Base-by-base conservation (phyloP, 2,888 invertebrate genomes). In the Amphimallon solstitiale region DNA sequence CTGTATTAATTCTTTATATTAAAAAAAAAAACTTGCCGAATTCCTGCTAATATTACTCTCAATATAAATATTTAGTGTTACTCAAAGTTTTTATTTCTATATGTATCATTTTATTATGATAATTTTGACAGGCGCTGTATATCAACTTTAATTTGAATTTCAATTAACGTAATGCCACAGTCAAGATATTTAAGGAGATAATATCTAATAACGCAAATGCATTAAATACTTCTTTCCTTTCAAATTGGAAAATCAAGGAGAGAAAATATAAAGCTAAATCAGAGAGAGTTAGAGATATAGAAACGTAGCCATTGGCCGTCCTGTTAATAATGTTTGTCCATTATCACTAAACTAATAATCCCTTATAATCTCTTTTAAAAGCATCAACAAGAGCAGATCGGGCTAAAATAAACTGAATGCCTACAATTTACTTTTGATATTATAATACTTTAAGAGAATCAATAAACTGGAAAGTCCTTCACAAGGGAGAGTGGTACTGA, bases 291-390 rank as follows among this genome's bases (percentile, higher is more conserved):
- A 1, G 7, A 19, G 46, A 46, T 46, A 2, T 45, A 17, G 15
- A 17, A 45, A 2, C 2, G 3, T 3, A 14, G 9, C 15, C 45
- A 9, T 45, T 17, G 45, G 9, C 45, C 45, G 5, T 5, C 2
- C 17, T 7, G 2, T 46, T 46, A 21, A 46, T 46, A 21, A 46
- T 46, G 17, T 19, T 21, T 46, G 46, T 46, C 46, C 21, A 46
- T 46, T 46, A 46, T 46, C 15, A 46, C 46, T 46, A 46, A 46
- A 46, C 46, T 46, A 46, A 46, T 46, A 46, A 46, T 46, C 46
- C 46, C 19, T 46, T 46, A 17, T 21, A 21, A 21, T 46, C 46
- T 46, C 21, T 46, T 46, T 46, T 46, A 46, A 46, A 46, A 46
- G 21, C 46, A 19, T 19, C 21, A 17, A n/a, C 17, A 19, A 17